A percentile compares a stretch with the other conserved stretches of the same genome.
Evolutionary conservation across 2,113 vertebrate genomes (phyloP).

Genomic region (Malurus cyaneus): DNA sequence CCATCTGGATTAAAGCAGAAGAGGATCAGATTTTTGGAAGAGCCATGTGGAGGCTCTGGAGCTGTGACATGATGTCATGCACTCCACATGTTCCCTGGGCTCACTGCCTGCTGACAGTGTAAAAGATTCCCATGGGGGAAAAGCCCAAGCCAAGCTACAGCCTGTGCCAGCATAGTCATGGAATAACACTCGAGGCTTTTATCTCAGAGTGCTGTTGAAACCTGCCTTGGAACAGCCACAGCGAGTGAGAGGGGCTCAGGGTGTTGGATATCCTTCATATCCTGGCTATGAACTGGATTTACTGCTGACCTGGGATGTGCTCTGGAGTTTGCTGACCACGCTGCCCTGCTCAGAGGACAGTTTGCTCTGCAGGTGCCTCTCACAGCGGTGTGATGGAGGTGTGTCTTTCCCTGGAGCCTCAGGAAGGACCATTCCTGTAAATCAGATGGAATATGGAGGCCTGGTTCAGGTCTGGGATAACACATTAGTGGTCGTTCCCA

Average conservation of each 20-base stretch:
- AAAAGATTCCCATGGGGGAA: neutral
- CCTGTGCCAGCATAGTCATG: neutral
- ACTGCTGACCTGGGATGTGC: neutral
- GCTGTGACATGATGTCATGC: neutral
- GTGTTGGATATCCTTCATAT: neutral
- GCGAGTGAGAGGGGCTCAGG: neutral
- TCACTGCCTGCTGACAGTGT: neutral
- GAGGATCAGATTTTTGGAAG: neutral
- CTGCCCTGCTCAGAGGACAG: neutral
- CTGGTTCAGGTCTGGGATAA: neutral
- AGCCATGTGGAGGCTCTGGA: neutral
- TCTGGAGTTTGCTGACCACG: neutral
- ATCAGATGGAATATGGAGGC: neutral
- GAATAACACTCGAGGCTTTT: neutral
- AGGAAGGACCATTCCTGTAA: neutral
- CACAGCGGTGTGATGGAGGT: neutral
- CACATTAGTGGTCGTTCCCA: neutral
- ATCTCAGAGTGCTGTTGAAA: accelerated
- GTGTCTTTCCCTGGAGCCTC: neutral
- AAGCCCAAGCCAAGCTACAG: neutral
- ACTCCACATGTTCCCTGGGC: neutral
- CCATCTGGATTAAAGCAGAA: neutral
- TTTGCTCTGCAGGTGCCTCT: neutral
- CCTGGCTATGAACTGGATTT: neutral
- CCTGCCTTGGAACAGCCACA: neutral